phyloP scores from a whole-genome alignment of 2,113 vertebrate genomes.

The Fregata magnificens region DNA sequence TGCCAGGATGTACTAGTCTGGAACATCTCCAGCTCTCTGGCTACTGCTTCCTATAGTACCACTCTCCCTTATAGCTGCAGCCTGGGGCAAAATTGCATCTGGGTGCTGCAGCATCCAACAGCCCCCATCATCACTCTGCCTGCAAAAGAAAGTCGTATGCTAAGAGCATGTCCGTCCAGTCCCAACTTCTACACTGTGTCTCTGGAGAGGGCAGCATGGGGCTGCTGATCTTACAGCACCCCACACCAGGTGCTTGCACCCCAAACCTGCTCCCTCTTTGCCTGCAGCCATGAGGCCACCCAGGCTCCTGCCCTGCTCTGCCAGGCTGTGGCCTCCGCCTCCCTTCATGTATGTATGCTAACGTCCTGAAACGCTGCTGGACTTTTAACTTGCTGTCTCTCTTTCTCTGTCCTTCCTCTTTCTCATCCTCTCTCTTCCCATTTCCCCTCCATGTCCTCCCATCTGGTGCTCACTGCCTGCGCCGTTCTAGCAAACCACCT shows the following conservation, averaged over 20 bases:
- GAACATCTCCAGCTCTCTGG: background rate
- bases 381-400: conserved; percentile 10
- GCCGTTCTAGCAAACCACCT: conserved; percentile 86
- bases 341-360: background rate
- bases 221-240: background rate
- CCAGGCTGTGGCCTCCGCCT: background rate
- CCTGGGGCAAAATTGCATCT: background rate
- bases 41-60: background rate
- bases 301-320: background rate
- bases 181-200: background rate
- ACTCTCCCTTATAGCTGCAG: background rate
- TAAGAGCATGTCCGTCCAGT: background rate
- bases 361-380: background rate
- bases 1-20: background rate
- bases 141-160: background rate
- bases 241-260: background rate
- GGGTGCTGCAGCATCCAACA: background rate
- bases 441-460: background rate
- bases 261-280: background rate
- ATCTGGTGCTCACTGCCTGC: background rate
- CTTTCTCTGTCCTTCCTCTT: background rate
- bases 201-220: background rate
- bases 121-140: background rate
- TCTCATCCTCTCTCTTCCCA: background rate
- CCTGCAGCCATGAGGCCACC: background rate